Percentiles rank a stretch among this genome's conserved stretches.
Evolutionary conservation across 2,888 invertebrate genomes (phyloP).

Genomic region (Orchesellides sinensis): DNA sequence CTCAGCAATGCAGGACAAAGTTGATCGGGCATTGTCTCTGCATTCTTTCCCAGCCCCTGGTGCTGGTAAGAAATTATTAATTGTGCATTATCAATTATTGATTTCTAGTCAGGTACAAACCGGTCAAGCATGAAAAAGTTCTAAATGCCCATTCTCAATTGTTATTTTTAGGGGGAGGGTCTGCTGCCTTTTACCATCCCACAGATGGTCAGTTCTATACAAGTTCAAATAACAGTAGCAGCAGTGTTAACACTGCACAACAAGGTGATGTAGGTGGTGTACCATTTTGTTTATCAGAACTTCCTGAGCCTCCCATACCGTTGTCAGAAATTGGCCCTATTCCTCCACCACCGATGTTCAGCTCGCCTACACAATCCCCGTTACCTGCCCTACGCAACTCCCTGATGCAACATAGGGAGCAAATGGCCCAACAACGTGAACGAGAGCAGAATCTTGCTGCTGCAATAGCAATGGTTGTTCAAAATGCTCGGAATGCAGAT

Average conservation of each 20-base stretch:
- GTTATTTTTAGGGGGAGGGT: slow-evolving; percentile 49
- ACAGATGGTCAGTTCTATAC: slow-evolving; percentile 66
- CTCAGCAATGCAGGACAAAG: slow-evolving; percentile 68
- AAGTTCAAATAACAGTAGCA: slow-evolving; percentile 62
- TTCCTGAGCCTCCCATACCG: slow-evolving; percentile 94
- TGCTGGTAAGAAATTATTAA: slow-evolving; percentile 52
- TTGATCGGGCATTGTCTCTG: slow-evolving; percentile 60
- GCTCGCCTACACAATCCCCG: slow-evolving; percentile 79
- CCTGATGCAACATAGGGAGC: slow-evolving; percentile 79
- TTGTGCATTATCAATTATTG: no score
- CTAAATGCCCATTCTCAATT: no score
- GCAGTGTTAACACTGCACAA: slow-evolving; percentile 24
- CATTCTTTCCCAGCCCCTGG: slow-evolving; percentile 57
- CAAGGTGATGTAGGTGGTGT: slow-evolving; percentile 25
- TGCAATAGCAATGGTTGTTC: slow-evolving; percentile 74
- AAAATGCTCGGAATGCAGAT: slow-evolving; percentile 73
- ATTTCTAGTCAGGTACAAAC: no score
- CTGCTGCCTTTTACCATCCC: slow-evolving; percentile 69
- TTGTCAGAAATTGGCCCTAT: slow-evolving; percentile 95
- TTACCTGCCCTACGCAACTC: slow-evolving; percentile 76
- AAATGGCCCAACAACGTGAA: slow-evolving; percentile 73
- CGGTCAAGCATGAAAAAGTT: no score
- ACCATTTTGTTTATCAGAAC: slow-evolving; percentile 87
- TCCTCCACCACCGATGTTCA: slow-evolving; percentile 97
- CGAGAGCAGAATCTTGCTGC: slow-evolving; percentile 74